Evolutionary conservation across 2,797 vertebrate genomes (phyloP).

Genomic region (Pteropus rufus): DNA sequence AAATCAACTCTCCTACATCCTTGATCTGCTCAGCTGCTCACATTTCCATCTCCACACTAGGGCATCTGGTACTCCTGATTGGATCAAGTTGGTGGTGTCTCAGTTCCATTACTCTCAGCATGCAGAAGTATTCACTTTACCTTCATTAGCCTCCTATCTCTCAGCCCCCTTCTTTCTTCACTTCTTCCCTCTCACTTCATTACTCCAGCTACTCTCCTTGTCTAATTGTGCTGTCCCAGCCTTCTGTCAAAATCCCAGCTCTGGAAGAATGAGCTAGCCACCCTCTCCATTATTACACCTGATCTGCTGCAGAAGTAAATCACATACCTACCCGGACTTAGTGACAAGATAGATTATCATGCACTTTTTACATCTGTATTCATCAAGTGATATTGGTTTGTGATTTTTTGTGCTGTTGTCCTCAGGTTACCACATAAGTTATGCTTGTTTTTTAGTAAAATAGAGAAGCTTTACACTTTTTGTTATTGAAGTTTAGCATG

Average conservation of each 20-base stretch:
- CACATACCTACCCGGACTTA: background rate
- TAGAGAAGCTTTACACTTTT: background rate
- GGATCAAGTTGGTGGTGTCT: background rate
- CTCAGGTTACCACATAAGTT: background rate
- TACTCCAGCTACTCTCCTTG: background rate
- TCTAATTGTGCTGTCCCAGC: background rate
- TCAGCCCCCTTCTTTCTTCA: background rate
- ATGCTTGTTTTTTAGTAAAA: background rate
- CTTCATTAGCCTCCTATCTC: background rate
- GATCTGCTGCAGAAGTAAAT: background rate
- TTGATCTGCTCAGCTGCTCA: background rate
- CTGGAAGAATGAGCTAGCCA: background rate
- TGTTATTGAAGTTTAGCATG: background rate
- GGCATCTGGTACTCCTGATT: background rate
- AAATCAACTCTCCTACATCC: background rate
- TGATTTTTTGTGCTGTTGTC: background rate
- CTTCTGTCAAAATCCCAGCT: background rate
- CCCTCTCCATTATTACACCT: background rate
- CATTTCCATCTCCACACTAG: background rate
- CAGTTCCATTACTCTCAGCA: background rate
- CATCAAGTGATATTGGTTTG: background rate
- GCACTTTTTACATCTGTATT: background rate
- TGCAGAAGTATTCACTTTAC: background rate
- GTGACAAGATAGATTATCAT: background rate
- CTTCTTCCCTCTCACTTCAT: background rate